A percentile compares a stretch with the other conserved stretches of the same genome.
phyloP scores from a whole-genome alignment of 2,113 vertebrate species.

The Ibidorhyncha struthersii region DNA sequence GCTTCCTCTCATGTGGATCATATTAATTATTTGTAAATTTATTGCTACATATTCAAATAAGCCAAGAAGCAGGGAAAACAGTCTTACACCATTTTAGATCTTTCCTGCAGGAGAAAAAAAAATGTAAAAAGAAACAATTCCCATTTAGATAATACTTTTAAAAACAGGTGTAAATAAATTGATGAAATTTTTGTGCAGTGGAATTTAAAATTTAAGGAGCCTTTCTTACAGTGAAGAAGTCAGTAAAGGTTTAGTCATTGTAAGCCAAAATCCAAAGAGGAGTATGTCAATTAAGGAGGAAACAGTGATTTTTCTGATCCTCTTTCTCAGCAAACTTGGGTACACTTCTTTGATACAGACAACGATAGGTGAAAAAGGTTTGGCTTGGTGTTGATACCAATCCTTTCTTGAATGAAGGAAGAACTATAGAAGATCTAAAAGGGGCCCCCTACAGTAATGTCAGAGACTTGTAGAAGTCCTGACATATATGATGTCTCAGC shows the following conservation, averaged over 20 bases:
- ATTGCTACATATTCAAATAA: neutral
- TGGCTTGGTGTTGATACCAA: neutral
- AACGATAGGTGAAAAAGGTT: neutral
- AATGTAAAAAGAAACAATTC: neutral
- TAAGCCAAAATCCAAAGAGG: neutral
- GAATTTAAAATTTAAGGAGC: neutral
- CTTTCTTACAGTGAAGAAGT: neutral
- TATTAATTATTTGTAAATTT: neutral
- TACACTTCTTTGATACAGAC: neutral
- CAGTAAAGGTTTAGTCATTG: neutral
- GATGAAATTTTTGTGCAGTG: neutral
- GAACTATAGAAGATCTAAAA: neutral
- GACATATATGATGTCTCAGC: neutral
- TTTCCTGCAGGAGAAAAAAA: neutral
- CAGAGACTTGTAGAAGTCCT: neutral
- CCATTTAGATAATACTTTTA: neutral
- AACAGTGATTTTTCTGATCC: neutral
- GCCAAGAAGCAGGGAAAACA: neutral
- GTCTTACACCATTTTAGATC: neutral
- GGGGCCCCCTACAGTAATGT: neutral
- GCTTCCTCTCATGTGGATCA: neutral
- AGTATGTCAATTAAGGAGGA: neutral
- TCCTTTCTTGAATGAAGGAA: neutral
- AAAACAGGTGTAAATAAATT: neutral
- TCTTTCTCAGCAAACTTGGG: neutral